Evolutionary conservation across 1,140 invertebrate species (phyloP).

Genomic region (Atopsyche davidsoni): DNA sequence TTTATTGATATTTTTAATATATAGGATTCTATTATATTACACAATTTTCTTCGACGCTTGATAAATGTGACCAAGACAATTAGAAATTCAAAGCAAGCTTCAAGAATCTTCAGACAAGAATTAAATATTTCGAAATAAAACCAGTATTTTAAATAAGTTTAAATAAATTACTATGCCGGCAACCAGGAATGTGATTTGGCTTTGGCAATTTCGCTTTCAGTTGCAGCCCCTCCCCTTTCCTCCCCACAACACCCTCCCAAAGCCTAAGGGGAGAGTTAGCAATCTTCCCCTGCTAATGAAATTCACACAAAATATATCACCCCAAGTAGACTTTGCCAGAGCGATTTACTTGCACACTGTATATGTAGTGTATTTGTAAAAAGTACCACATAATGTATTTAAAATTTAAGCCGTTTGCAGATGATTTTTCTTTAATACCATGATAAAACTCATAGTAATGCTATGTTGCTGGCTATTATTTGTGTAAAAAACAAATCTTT

Average conservation of each 20-base stretch:
- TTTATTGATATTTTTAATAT: no score
- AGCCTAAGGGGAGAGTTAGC: slow-evolving; percentile 26
- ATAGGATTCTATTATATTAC: no score
- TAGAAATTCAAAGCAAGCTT: no score
- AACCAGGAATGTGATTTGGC: slow-evolving; percentile 29
- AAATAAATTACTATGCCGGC: slow-evolving; percentile 29
- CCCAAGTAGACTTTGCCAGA: slow-evolving; percentile 11
- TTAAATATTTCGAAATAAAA: slow-evolving; percentile 15
- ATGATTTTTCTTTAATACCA: no score
- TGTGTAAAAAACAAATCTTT: no score
- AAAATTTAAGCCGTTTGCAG: no score
- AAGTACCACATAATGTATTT: no score
- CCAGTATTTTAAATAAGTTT: slow-evolving; percentile 27
- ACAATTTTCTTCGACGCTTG: no score
- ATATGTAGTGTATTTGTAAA: no score
- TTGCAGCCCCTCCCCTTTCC: slow-evolving; percentile 9
- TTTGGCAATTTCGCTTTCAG: slow-evolving; percentile 28
- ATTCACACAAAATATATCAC: slow-evolving; percentile 31
- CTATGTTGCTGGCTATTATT: no score
- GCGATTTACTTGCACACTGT: slow-evolving; percentile 9
- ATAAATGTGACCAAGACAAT: no score
- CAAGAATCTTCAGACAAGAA: neutral
- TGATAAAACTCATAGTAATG: no score
- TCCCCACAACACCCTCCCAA: slow-evolving; percentile 16
- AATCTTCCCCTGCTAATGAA: slow-evolving; percentile 31